Evolutionary conservation across 2,113 vertebrate genomes (phyloP).

Genomic region (Hyperoodon ampullatus): DNA sequence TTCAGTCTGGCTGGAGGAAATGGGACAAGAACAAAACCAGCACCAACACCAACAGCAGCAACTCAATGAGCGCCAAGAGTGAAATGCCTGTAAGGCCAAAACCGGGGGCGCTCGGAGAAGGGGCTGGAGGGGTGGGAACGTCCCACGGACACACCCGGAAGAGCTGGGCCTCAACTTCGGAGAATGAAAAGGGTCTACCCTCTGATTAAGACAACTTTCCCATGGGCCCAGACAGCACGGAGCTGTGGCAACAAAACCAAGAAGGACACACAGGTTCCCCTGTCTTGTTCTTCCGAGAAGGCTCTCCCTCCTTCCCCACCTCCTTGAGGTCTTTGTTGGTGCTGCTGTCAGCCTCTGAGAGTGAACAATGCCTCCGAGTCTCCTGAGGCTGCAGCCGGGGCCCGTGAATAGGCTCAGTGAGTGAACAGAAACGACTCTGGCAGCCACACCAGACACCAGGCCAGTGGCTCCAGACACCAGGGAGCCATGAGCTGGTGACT

Average conservation of each 20-base stretch:
- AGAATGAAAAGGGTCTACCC: accelerated
- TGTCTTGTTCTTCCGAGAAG: neutral
- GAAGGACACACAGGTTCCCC: neutral
- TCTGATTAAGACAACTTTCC: accelerated
- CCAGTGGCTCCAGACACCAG: conserved; percentile 72
- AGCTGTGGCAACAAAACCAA: neutral
- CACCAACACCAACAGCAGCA: accelerated
- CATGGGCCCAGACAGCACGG: neutral
- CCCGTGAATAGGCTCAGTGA: conserved; percentile 73
- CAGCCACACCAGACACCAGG: conserved; percentile 62
- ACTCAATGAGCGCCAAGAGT: accelerated
- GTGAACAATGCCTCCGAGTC: conserved; percentile 32
- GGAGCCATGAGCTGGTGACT: conserved; percentile 69
- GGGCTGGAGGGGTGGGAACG: accelerated
- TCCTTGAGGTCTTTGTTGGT: neutral
- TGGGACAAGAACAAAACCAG: accelerated
- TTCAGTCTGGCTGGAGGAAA: neutral
- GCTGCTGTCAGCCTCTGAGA: neutral
- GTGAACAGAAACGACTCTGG: conserved; percentile 66
- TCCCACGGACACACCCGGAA: too few species aligned
- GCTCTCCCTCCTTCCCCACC: neutral
- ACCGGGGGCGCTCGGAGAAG: neutral
- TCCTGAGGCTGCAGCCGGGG: conserved; percentile 22
- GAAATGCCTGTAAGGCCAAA: accelerated
- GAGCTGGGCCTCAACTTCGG: accelerated